These are phyloP conservation scores for Cyanistes caeruleus DNA, from an alignment of 2,113 vertebrate genomes.

Conservation along the genomic window DNA sequence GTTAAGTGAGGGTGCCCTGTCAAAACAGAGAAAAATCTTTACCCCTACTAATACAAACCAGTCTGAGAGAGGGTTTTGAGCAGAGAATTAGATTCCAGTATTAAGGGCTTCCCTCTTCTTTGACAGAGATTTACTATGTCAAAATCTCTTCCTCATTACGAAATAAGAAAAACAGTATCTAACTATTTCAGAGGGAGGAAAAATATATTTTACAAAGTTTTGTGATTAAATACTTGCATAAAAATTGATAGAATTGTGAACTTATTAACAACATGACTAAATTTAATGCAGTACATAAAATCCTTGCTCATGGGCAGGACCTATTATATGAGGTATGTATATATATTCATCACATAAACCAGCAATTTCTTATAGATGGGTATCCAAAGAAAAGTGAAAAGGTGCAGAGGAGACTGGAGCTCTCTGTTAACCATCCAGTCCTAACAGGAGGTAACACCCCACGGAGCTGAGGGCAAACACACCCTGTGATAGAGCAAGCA, in stretches of 20 bases:
- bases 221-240: background rate
- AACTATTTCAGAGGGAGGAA: background rate
- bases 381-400: background rate
- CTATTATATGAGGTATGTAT: background rate
- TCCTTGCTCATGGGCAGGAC: background rate
- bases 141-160: background rate
- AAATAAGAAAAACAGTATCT: background rate
- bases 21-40: background rate
- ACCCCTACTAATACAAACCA: slow-evolving; percentile 17
- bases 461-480: background rate
- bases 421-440: background rate
- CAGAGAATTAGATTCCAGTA: background rate
- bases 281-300: background rate
- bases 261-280: background rate
- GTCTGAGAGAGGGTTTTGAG: background rate
- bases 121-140: background rate
- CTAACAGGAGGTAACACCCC: background rate
- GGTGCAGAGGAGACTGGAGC: background rate
- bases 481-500: background rate
- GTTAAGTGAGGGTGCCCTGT: background rate
- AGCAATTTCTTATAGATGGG: background rate
- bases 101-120: background rate
- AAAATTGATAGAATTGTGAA: background rate
- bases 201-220: background rate
- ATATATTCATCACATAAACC: background rate